Evolutionary conservation across 30 jellyfish, hydroid and myxozoan genomes (phyloP).

Genomic region (Rhopilema esculentum): DNA sequence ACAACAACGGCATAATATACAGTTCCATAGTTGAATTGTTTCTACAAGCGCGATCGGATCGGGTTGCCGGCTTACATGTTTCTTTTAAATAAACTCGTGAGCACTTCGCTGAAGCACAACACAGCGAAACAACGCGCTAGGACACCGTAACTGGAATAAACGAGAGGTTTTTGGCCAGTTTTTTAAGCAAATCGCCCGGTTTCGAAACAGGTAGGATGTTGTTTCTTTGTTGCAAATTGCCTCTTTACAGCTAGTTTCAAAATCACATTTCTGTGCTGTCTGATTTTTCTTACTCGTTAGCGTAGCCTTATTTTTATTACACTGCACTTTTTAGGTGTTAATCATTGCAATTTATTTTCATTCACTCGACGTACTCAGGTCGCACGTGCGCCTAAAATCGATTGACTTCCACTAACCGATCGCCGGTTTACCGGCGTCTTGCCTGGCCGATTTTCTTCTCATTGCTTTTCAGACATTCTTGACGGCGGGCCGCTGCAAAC

Average conservation of each 20-base stretch:
- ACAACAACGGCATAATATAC: conserved; percentile 74
- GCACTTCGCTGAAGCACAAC: neutral
- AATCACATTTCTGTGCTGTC: neutral
- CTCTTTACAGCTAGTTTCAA: conserved; percentile 48
- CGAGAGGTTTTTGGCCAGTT: neutral
- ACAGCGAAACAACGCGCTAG: neutral
- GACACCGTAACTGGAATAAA: neutral
- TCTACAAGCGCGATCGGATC: conserved; percentile 61
- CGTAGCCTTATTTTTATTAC: neutral
- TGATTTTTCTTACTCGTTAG: conserved; percentile 18
- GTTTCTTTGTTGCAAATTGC: conserved; percentile 47
- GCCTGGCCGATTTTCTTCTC: conserved; percentile 49
- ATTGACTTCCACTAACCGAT: conserved; percentile 4
- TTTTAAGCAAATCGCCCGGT: neutral
- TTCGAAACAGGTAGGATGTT: conserved; percentile 29
- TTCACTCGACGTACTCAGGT: neutral
- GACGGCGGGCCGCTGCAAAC: conserved; percentile 69
- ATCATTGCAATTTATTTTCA: neutral
- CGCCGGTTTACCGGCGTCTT: conserved; percentile 59
- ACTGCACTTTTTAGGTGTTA: neutral
- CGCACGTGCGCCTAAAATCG: conserved; percentile 61
- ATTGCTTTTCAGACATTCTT: conserved; percentile 59
- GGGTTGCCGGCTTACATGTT: conserved; percentile 46
- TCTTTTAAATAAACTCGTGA: neutral
- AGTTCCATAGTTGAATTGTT: conserved; percentile 49